A percentile compares a stretch with the other conserved stretches of the same genome.
phyloP scores from a whole-genome alignment of 2,113 vertebrate genomes.

The Pimephales promelas region DNA sequence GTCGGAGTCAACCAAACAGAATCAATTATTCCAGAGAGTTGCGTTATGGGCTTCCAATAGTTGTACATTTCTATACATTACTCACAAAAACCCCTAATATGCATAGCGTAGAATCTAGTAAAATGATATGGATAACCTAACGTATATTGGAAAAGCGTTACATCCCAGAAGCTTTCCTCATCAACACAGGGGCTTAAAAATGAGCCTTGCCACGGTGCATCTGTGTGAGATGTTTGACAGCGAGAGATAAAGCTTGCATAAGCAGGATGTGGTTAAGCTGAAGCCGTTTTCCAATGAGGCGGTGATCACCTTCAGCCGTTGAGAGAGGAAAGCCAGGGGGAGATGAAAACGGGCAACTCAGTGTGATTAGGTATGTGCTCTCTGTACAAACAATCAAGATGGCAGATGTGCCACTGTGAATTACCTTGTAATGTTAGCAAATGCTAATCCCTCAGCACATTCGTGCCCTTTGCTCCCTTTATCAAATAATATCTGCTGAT shows the following conservation, averaged over 20 bases:
- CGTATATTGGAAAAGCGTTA: not conserved
- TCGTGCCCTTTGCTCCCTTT: slow-evolving; percentile 41
- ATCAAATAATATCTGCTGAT: slow-evolving; percentile 34
- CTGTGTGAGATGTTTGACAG: slow-evolving; percentile 46
- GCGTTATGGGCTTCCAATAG: not conserved
- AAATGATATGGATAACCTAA: not conserved
- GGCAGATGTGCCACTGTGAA: slow-evolving; percentile 56
- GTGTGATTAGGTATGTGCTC: slow-evolving; percentile 39
- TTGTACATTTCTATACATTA: not conserved
- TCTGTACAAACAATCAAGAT: slow-evolving; percentile 54
- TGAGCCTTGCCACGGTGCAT: slow-evolving; percentile 13
- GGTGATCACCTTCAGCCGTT: slow-evolving; percentile 51
- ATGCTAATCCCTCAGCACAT: slow-evolving; percentile 44
- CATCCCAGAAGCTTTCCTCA: not conserved
- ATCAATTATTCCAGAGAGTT: not conserved
- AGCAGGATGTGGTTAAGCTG: slow-evolving; percentile 51
- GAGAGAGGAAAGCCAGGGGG: slow-evolving; percentile 23
- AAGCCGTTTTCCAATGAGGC: slow-evolving; percentile 36
- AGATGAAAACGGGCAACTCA: slow-evolving; percentile 31
- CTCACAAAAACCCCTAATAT: not conserved
- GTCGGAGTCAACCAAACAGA: not conserved
- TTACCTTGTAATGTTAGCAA: slow-evolving; percentile 48
- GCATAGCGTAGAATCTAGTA: not conserved
- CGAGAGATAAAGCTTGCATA: slow-evolving; percentile 39
- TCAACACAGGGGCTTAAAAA: slow-evolving; percentile 14